Conservation (phyloP, 2,888 invertebrate genomes). For the Prostheceraeus crozeri region DNA sequence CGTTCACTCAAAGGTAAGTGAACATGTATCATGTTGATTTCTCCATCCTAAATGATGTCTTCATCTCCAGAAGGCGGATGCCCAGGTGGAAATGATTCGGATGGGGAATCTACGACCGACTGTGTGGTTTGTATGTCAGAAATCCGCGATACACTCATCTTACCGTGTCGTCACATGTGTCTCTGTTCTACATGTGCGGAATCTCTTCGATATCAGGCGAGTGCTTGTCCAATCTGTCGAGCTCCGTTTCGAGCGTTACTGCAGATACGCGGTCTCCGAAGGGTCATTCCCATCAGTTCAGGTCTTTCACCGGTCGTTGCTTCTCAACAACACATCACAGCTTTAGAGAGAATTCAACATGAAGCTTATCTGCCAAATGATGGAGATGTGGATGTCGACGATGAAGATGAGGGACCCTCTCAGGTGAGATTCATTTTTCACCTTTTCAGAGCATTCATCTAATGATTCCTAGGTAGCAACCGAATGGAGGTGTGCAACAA, state of each 20-base stretch:
- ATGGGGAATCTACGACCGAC: constrained; percentile 68
- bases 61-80: background rate
- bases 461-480: too few relatives aligned
- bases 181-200: constrained; percentile 94
- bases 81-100: constrained; percentile 45
- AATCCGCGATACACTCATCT: constrained; percentile 85
- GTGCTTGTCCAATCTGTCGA: constrained; percentile 95
- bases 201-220: constrained; percentile 69
- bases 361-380: too few relatives aligned
- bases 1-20: constrained; percentile 60
- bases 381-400: too few relatives aligned
- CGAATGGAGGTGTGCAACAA: too few relatives aligned
- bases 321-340: too few relatives aligned
- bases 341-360: too few relatives aligned
- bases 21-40: background rate
- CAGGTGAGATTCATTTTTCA: too few relatives aligned
- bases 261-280: constrained; percentile 60
- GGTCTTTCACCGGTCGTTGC: too few relatives aligned
- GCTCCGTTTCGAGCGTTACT: constrained; percentile 94
- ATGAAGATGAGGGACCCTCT: too few relatives aligned
- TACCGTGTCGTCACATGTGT: constrained; percentile 92
- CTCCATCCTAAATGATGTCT: background rate
- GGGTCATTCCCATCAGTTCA: too few relatives aligned
- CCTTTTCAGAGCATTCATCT: too few relatives aligned
- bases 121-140: constrained; percentile 99